Base-by-base conservation (phyloP, 2,888 invertebrate species). In the Synanthedon vespiformis region DNA sequence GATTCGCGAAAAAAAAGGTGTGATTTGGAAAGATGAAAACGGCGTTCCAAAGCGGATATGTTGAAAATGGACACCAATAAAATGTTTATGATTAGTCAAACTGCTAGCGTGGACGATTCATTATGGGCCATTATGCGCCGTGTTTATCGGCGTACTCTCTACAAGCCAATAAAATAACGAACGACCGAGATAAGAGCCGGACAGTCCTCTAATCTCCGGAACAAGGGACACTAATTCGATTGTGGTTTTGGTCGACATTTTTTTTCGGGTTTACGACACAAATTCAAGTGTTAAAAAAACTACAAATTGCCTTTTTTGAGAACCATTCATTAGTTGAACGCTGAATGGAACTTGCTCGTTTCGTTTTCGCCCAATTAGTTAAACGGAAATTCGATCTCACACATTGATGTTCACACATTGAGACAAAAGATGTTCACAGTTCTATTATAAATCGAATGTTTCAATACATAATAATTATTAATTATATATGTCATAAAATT, bases 201-300 rank as follows among this genome's bases (percentile, higher is more conserved):
- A 85, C 86, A 82, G 81, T 83, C 80, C 77, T 83, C 84, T 86
- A 87, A 87, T 87, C 87, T 87, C 80, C 80, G 79, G 80, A 85
- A 87, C 87, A 87, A 85, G 86, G 87, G 85, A 85, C 86, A 85
- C 87, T 87, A 87, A 87, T 87, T 87, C 84, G 86, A 86, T 85
- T 87, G 87, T 87, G 87, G 87, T 87, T 86, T 86, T 77, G 81
- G 82, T 75, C 72, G 77, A 79, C 75, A 72, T 78, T 34, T 81
- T 83, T 83, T 84, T 87, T 81, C 73, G 80, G 78, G 77, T 83
- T 82, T 84, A 83, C 78, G 82, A 80, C 86, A 86, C 87, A 86
- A 86, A 86, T 85, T 86, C 83, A 83, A 79, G 86, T 77, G 80
- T 84, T 78, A 82, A 86, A 87, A 86, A 87, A 87, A 85, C 83